Base-by-base conservation (phyloP, 1,140 invertebrate genomes). In the Brachionus paranguensis region DNA sequence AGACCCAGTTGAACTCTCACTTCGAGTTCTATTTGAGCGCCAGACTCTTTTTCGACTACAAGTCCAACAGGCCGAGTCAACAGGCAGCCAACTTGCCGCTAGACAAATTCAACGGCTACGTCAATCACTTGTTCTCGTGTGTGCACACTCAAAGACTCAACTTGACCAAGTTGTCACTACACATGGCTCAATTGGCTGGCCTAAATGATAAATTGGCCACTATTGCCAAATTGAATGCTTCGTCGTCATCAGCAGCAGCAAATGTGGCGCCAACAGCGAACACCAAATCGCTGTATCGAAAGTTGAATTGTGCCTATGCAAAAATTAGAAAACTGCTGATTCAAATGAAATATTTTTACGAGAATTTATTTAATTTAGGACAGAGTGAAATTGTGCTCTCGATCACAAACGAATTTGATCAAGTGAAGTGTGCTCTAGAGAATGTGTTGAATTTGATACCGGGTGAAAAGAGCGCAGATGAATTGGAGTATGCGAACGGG, bases 11-110 rank as follows among this genome's bases (percentile, higher is more conserved):
- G 10, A n/a, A 1, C 17, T 37, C 20, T 27, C 20, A 50, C 29
- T 76, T 24, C 11, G 45, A 76, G 37, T 72, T 72, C n/a, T 72
- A 72, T 41, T 72, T 72, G 68, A 72, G 33, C 37, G 24, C 68
- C 5, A 41, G 41, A 8, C 41, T 45, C 33, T 81, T 43, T 47
- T 45, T 47, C 43, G 37, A 47, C n/a, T 81, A 64, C 78, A 81
- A 81, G 17, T 29, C 45, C 0, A 50, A n/a, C 17, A 50, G 10
- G n/a, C 72, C 72, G 12, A 50, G 10, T 50, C 72, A 76, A 27
- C 20, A 20, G 6, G 43, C 72, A 27, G 41, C 47, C n/a, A 76
- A 76, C 33, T 76, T 76, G 47, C 72, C 72, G 1, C 7, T 64
- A 0, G 64, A 60, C 17, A 60, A 81, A 37, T 68, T 81, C 53